Evolutionary conservation across 1,140 invertebrate genomes (phyloP).

Genomic region (Drosophila yakuba): DNA sequence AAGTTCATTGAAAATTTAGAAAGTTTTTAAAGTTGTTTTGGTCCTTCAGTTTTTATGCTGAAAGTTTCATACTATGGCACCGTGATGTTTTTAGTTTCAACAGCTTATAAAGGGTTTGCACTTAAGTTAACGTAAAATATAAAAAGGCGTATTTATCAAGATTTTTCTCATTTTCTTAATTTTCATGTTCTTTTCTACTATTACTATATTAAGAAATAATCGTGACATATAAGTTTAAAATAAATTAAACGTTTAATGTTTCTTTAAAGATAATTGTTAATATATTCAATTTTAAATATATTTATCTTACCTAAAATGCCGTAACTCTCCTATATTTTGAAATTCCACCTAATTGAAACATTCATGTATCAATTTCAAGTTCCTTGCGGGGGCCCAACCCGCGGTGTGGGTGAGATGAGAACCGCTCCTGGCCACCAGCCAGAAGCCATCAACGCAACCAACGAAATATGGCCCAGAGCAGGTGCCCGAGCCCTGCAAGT

Average conservation of each 20-base stretch:
- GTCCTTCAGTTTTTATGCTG: not conserved
- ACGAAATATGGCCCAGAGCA: slow-evolving; percentile 35
- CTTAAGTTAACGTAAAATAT: not conserved
- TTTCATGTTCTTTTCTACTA: no score
- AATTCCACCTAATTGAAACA: not conserved
- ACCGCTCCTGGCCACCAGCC: slow-evolving; percentile 28
- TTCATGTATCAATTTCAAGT: not conserved
- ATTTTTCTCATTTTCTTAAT: no score
- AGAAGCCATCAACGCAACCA: slow-evolving; percentile 24
- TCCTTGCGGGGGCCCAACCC: not conserved
- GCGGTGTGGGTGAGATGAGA: no score
- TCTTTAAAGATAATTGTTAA: no score
- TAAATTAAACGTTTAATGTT: no score
- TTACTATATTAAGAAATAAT: no score
- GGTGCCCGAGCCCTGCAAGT: slow-evolving; percentile 34
- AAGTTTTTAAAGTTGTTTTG: not conserved
- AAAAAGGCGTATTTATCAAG: not conserved
- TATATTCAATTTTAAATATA: no score
- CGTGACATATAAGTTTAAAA: no score
- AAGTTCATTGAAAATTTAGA: not conserved
- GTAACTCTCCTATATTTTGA: not conserved
- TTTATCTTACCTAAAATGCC: no score
- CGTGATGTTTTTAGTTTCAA: not conserved
- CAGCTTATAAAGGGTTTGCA: not conserved
- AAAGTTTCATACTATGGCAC: not conserved